Base-by-base conservation (phyloP, 92 coral and sea anemone genomes). In the Epizoanthus stellaris region DNA sequence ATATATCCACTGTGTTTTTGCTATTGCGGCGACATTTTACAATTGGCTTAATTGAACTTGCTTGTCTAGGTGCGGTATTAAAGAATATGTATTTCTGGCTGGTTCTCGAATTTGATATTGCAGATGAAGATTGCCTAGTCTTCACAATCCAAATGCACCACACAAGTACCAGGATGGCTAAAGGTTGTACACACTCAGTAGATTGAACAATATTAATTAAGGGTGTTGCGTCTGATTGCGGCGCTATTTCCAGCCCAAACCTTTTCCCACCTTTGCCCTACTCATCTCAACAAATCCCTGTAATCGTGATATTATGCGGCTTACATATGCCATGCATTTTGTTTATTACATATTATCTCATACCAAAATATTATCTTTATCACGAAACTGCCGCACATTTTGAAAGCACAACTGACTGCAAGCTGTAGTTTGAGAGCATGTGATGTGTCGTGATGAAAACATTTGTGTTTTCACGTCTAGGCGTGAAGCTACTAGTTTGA, bases 201-300 rank as follows among this genome's bases (percentile, higher is more conserved):
- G 21, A 38, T 68, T 68, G 19, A 34, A 68, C 45, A 38, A 40
- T 36, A 30, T 34, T 38, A 38, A 30, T 34, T 38, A 38, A 11
- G 12, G 21, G 42, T 15, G 42, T 38, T 68, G 21, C n/a, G 7
- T 3, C 20, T 16, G 20, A n/a, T 68, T 38, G 16, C 34, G 17
- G 45, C 23, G 34, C 11, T 14, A 34, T 38, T 52, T 52, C 56
- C 56, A 52, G 56, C 20, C 3, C 8, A 30, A 67, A n/a, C n/a
- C n/a, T 20, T 61, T 7, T 61, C 12, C 49, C 73, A 68, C 73
- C 73, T 68, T 68, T 68, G 73, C 73, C 73, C 73, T 38, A 4
- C 52, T 36, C 73, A 14, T 4, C 52, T 38, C 21, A 38, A 38
- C 45, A 21, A 9, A 13, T 67, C 71, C 67, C 42, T 14, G 42